Evolutionary conservation across 2,888 invertebrate genomes (phyloP), one percentile per base, ranked within the genome.

Genomic region (Drosophila gaucha): DNA sequence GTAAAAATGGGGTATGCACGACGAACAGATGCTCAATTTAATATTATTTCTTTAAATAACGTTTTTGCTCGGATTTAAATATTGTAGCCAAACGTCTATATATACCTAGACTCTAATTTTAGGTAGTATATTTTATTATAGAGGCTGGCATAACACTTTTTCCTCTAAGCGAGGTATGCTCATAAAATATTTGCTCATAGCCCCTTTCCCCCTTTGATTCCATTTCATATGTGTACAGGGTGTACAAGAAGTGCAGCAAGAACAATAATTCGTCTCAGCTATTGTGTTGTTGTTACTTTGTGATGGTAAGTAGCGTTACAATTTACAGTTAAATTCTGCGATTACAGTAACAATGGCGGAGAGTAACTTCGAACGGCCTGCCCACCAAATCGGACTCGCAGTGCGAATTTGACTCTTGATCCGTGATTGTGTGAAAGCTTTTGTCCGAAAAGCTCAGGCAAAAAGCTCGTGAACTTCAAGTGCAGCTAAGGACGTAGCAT

Each of bases 361-460:
- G 65, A 59, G 28, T 24, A 41, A 38, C 67, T 78, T 28, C 31
- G 41, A 31, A 49, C 28, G 49, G 49, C 18, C 16, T 33, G 49
- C 12, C 16, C 18, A 50, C 20, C n/a, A 46, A 26, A 57, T 43
- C 20, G 56, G 35, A 51, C 41, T 16, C 44, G 20, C 77, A 80
- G 79, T 80, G 59, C 66, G 56, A 60, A 55, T 69, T 69, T 39
- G 49, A 62, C 60, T 39, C 44, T 54, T 58, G 63, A 26, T 57
- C 52, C 54, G 71, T 10, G 52, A 38, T 38, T 56, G 72, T 60
- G 55, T 3, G n/a, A 64, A 52, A 57, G 54, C 74, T 68, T 18
- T 33, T 1, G 18, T 9, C 3, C 39, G n/a, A 3, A 62, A 47
- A 67, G 62, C 68, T 41, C 28, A 4, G n/a, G 1, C 10, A n/a